Base-by-base conservation (phyloP, 2,797 vertebrate species). In the Scolopax bukidnonensis region DNA sequence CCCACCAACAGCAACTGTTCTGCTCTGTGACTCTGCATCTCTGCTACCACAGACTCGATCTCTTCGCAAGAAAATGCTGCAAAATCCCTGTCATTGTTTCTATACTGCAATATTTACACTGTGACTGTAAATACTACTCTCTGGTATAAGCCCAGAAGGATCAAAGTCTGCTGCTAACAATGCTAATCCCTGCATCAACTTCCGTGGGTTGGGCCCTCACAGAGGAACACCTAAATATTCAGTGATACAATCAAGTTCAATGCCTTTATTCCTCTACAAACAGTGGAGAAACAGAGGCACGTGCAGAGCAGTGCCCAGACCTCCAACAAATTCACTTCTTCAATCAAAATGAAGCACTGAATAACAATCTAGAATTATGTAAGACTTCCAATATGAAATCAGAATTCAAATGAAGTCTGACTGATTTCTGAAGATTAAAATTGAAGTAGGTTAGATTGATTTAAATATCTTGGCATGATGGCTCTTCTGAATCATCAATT, bases 381-480 rank as follows among this genome's bases (percentile, higher is more conserved):
- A 82, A 84, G 23, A 14, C 18, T 73, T 65, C 24, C 70, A 38
- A 9, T 15, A 8, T 3, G 5, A 40, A 87, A 20, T 25, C 63
- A 56, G 43, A 70, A 86, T 70, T 21, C 27, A 63, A 73, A 51
- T 6, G 16, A 75, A 59, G 18, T 28, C 64, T 63, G 9, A 7
- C 16, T 84, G 89, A 95, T 94, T 88, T 89, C 67, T 60, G 36
- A 86, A 82, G 59, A 94, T 68, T 57, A 59, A 88, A 86, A 73
- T 69, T 77, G 65, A 95, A 88, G 24, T 70, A 47, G 47, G 51
- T 54, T 91, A 94, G 61, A 78, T 69, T 73, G 73, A 84, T 86
- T 89, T 87, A 81, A 92, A 65, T 71, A 32, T 69, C 53, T 88
- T 16, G 3, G 23, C 70, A 67, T 14, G 54, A 48, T 48, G 14